phyloP scores from a whole-genome alignment of 2,113 vertebrate species.

The Malurus melanocephalus region DNA sequence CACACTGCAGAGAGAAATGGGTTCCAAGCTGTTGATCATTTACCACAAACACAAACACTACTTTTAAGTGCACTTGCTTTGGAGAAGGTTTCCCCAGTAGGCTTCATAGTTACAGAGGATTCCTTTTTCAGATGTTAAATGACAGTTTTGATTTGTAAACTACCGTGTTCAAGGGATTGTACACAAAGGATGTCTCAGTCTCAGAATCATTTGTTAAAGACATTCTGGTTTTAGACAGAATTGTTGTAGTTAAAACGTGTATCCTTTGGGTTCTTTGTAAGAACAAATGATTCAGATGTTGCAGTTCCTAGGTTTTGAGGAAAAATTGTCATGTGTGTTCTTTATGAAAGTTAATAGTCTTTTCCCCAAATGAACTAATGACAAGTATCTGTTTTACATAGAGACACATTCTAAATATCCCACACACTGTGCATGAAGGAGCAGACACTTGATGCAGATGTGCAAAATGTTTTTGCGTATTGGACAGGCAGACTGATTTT shows the following conservation, averaged over 20 bases:
- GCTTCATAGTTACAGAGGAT: not conserved
- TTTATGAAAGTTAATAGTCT: not conserved
- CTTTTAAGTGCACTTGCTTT: not conserved
- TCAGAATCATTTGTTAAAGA: not conserved
- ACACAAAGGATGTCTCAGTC: not conserved
- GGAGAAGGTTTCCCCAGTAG: not conserved
- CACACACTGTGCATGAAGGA: not conserved
- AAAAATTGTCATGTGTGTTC: not conserved
- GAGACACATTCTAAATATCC: not conserved
- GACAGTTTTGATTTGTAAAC: not conserved
- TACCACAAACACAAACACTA: not conserved
- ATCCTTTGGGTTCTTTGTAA: not conserved
- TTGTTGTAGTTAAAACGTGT: not conserved
- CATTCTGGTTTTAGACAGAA: not conserved
- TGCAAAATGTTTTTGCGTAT: not conserved
- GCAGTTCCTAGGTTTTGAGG: not conserved
- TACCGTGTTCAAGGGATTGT: not conserved
- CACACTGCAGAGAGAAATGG: not conserved
- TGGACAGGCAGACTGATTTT: not conserved
- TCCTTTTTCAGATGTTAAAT: not conserved
- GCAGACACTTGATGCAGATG: not conserved
- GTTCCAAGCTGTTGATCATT: not conserved
- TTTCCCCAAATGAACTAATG: not conserved
- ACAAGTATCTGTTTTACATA: not conserved
- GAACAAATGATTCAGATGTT: not conserved